These are phyloP conservation scores for Laspeyria flexula DNA, from an alignment of 2,888 invertebrate species.

Conservation along the genomic window DNA sequence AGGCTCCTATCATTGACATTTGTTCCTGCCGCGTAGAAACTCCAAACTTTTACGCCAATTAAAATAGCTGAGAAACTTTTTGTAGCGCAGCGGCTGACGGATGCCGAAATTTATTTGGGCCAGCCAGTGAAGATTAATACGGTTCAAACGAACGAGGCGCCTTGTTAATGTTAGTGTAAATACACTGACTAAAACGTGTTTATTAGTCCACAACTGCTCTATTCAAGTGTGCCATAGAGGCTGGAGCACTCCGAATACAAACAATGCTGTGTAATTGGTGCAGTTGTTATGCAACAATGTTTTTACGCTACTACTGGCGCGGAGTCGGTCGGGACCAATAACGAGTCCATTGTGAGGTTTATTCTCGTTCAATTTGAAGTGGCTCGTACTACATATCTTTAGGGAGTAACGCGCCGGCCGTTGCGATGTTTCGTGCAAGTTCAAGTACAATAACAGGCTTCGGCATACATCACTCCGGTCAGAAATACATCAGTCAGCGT, in stretches of 20 bases:
- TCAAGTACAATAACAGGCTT: slow-evolving; percentile 73
- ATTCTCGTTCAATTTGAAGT: slow-evolving; percentile 43
- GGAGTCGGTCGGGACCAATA: slow-evolving; percentile 48
- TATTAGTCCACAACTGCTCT: slow-evolving; percentile 68
- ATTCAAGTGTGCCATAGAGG: slow-evolving; percentile 53
- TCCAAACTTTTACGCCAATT: slow-evolving; percentile 79
- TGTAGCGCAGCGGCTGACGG: slow-evolving; percentile 70
- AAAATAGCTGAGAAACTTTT: slow-evolving; percentile 82
- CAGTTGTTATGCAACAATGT: slow-evolving; percentile 60
- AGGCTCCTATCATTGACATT: slow-evolving; percentile 69
- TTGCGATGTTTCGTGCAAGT: slow-evolving; percentile 62
- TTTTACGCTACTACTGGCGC: slow-evolving; percentile 49
- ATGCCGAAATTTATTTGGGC: slow-evolving; percentile 74
- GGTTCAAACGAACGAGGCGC: slow-evolving; percentile 70
- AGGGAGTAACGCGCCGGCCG: slow-evolving; percentile 38
- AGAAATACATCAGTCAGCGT: slow-evolving; percentile 73
- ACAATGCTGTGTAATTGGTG: slow-evolving; percentile 71
- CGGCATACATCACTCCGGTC: slow-evolving; percentile 63
- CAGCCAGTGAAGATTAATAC: slow-evolving; percentile 74
- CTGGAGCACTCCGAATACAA: slow-evolving; percentile 62
- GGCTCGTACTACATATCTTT: slow-evolving; percentile 40
- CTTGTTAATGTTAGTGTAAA: slow-evolving; percentile 73
- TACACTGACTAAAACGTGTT: slow-evolving; percentile 72
- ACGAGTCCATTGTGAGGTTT: slow-evolving; percentile 48
- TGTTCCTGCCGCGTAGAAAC: slow-evolving; percentile 61